These are phyloP conservation scores for Antidorcas marsupialis DNA, from an alignment of 2,113 vertebrate species.

Conservation along the genomic window DNA sequence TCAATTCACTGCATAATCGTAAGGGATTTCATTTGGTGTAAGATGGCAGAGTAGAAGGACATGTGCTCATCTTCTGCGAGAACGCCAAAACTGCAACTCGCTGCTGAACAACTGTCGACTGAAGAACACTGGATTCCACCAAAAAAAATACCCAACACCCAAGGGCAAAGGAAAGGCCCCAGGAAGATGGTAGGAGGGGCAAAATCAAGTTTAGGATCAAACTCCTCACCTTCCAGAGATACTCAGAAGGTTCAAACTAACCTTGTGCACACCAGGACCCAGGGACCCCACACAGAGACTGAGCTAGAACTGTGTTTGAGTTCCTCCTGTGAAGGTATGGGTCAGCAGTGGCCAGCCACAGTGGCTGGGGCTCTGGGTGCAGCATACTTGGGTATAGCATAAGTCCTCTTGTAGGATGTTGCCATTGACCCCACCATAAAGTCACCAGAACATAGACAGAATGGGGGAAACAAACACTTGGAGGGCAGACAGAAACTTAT, in stretches of 20 bases:
- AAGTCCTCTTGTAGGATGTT: neutral
- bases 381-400: neutral
- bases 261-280: neutral
- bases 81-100: fast-evolving
- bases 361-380: neutral
- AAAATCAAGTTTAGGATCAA: neutral
- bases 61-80: neutral
- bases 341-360: neutral
- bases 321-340: fast-evolving
- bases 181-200: neutral
- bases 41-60: neutral
- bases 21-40: neutral
- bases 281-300: neutral
- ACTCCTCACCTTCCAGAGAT: neutral
- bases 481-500: neutral
- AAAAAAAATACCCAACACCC: neutral
- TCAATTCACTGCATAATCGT: neutral
- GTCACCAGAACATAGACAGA: fast-evolving
- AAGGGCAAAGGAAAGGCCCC: neutral
- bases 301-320: neutral
- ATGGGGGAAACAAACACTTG: neutral
- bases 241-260: neutral
- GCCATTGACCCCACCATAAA: neutral
- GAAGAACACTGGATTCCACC: neutral
- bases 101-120: fast-evolving